phyloP scores from a whole-genome alignment of 2,888 invertebrate species.

The Achlya flavicornis region DNA sequence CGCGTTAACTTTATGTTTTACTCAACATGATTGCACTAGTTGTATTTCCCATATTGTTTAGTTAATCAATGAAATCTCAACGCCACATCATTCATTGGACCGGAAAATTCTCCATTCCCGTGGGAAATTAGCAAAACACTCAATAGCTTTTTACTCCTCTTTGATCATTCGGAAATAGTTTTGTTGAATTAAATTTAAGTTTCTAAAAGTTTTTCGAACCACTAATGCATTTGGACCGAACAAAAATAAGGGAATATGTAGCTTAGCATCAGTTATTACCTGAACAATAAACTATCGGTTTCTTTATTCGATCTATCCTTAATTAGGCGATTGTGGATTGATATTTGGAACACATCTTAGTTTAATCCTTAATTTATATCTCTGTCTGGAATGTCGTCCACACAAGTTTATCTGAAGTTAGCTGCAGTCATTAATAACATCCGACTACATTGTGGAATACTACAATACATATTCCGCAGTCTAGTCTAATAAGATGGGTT shows the following conservation, averaged over 20 bases:
- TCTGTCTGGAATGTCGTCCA: too few species aligned
- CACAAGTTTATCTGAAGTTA: not conserved
- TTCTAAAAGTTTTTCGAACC: not conserved
- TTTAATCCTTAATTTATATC: too few species aligned
- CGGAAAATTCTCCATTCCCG: not conserved
- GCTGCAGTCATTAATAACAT: not conserved
- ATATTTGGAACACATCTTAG: too few species aligned
- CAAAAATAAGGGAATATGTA: too few species aligned
- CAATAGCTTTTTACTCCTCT: not conserved
- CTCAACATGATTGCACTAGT: not conserved
- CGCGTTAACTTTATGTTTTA: too few species aligned
- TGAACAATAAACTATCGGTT: too few species aligned
- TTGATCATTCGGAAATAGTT: not conserved
- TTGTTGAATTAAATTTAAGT: not conserved
- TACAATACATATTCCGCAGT: not conserved
- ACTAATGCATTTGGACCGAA: too few species aligned
- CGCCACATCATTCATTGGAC: not conserved
- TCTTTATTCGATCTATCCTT: too few species aligned
- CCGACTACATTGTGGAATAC: not conserved
- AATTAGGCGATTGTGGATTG: too few species aligned
- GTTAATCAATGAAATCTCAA: not conserved
- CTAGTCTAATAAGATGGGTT: not conserved
- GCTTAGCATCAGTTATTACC: too few species aligned
- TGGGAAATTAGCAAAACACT: not conserved
- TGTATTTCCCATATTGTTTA: not conserved